phyloP scores from a whole-genome alignment of 2,888 invertebrate genomes.

The Acrobasis repandana region DNA sequence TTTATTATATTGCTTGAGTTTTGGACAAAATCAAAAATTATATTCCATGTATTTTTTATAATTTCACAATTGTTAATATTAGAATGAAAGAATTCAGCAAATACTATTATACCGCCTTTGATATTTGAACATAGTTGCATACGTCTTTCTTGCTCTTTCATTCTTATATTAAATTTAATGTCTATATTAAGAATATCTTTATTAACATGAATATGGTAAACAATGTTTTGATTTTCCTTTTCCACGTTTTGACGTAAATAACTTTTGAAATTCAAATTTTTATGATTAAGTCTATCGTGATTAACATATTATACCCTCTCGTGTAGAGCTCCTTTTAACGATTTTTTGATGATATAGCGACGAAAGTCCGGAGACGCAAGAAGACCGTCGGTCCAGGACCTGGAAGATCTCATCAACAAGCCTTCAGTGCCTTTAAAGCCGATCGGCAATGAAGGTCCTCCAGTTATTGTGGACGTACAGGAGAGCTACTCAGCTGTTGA shows the following conservation, averaged over 20 bases:
- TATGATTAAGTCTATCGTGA: conserved; percentile 43
- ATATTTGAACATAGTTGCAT: no score
- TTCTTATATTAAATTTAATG: no score
- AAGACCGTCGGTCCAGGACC: conserved; percentile 94
- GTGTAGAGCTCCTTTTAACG: conserved; percentile 32
- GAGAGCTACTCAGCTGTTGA: conserved; percentile 98
- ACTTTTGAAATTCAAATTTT: neutral
- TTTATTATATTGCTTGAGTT: neutral
- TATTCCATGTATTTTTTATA: no score
- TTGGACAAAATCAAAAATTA: no score
- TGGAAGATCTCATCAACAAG: conserved; percentile 95
- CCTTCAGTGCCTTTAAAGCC: conserved; percentile 94
- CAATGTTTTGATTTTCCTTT: conserved; percentile 2
- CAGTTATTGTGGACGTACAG: conserved; percentile 95
- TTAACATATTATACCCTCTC: conserved; percentile 44
- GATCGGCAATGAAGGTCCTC: conserved; percentile 91
- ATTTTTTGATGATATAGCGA: conserved; percentile 76
- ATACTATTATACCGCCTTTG: no score
- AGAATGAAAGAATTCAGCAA: no score
- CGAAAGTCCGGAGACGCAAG: conserved; percentile 95
- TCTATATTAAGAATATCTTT: neutral
- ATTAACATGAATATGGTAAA: neutral
- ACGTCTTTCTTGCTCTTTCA: no score
- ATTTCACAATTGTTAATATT: no score
- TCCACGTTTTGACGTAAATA: conserved; percentile 12